Conservation (phyloP, 2,797 vertebrate species). For the Gallirallus australis region DNA sequence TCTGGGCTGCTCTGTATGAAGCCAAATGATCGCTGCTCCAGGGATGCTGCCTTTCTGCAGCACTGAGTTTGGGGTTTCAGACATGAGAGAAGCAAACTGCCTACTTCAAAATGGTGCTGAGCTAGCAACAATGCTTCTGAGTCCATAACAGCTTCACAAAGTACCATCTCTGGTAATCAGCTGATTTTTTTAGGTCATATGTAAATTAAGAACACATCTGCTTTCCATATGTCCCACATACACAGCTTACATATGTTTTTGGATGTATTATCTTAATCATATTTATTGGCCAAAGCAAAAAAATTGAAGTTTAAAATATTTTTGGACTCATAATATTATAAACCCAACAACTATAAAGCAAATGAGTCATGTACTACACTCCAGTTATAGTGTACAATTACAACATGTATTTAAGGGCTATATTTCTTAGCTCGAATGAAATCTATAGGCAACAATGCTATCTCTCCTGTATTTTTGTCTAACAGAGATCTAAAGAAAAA, state of each 20-base stretch:
- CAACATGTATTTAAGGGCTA: conserved; percentile 22
- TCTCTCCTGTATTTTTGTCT: conserved; percentile 71
- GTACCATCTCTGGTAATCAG: conserved; percentile 75
- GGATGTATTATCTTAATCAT: conserved; percentile 92
- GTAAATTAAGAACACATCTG: conserved; percentile 88
- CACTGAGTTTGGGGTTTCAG: neutral
- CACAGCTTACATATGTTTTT: conserved; percentile 86
- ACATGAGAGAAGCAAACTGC: conserved; percentile 14
- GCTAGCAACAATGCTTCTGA: conserved; percentile 50
- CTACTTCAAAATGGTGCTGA: conserved; percentile 67
- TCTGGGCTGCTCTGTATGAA: neutral
- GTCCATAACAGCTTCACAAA: conserved; percentile 58
- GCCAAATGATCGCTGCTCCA: neutral
- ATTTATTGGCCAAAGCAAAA: conserved; percentile 91
- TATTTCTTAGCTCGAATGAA: conserved; percentile 17
- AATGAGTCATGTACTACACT: conserved; percentile 43
- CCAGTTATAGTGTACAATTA: conserved; percentile 36
- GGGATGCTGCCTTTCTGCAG: neutral
- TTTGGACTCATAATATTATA: conserved; percentile 58
- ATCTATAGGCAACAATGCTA: conserved; percentile 50
- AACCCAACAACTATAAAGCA: conserved; percentile 47
- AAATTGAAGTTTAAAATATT: conserved; percentile 56
- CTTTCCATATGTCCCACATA: conserved; percentile 86
- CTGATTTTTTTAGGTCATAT: conserved; percentile 75
- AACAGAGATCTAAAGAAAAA: conserved; percentile 81